Base-by-base conservation (phyloP, 2,113 vertebrate species). In the Equus przewalskii region DNA sequence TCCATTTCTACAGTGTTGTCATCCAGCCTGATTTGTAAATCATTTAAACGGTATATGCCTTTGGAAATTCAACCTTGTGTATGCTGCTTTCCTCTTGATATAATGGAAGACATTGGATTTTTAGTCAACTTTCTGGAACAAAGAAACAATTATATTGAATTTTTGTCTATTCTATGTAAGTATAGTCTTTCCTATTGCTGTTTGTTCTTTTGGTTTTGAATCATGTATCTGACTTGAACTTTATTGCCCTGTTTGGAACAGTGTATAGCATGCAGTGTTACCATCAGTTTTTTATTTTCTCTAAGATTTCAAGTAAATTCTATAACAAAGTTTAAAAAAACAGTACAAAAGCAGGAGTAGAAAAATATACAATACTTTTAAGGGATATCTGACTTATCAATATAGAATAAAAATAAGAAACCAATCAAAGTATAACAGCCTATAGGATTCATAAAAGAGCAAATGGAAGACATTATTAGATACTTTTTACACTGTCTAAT, bases 21-120 rank as follows among this genome's bases (percentile, higher is more conserved):
- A 86, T 41, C 8, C 41, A 73, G 73, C 76, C 24, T 85, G 44
- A 83, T 62, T 82, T 97, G 56, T 78, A 90, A 93, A 94, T 56
- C 16, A 58, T 94, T 97, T 84, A 62, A 76, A 73, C 89, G 12
- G 7, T 46, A 44, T 72, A 15, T 24, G 65, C 33, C 19, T 95
- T 96, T 92, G 16, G 10, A 82, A 56, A 30, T 89, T 89, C 70
- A 33, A 12, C 73, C 18, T 46, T 44, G 1, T 88, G 28, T 89
- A 6, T 3, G 72, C 10, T 49, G 14, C 67, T 94, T 97, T 49
- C n/a, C 22, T 97, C 14, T 14, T 89, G 69, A 21, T 65, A 6
- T 80, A 96, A 78, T 85, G 49, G 44, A 85, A 60, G 49, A 98
- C 92, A 97, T 12, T 90, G 67, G 28, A 49, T 98, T 98, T 98